Base-by-base conservation (phyloP, 2,888 invertebrate species). In the Eubasilissa splendida region DNA sequence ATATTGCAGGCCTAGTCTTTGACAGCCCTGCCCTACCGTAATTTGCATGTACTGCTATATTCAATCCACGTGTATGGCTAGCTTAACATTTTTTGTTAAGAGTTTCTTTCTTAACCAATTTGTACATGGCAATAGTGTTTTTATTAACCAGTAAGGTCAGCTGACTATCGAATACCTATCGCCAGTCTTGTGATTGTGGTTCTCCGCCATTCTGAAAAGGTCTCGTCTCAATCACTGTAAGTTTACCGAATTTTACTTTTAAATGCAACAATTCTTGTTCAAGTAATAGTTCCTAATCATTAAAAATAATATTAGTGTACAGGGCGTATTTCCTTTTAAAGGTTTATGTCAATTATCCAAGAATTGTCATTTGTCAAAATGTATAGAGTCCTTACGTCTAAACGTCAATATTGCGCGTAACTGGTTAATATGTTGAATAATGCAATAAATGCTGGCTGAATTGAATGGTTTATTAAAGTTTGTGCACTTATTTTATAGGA, bases 101-200 rank as follows among this genome's bases (percentile, higher is more conserved):
- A 80, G 53, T 14, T 54, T 63, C 75, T 77, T 65, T 76, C 79
- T 79, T 79, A 82, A 76, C 79, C 11, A 5, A 11, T 63, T 59
- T 14, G 53, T 14, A 70, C 52, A 79, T 82, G 79, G 81, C 74
- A 79, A 81, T 63, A 56, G 11, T 78, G 14, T 31, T 50, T 52
- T 54, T 22, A 86, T 80, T 84, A 68, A 22, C 22, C 22, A 76
- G 65, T 90, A 71, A 79, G 83, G 83, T 90, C 90, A 90, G 90
- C 90, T 90, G 90, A 91, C 90, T 89, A 86, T 63, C 59, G 70
- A 78, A 59, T 76, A 63, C 70, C 89, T 90, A 91, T 90, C 90
- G 89, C 88, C 88, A 89, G 90, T 90, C 90, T 90, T 90, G 90
- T 91, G 90, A 89, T 90, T 88, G 88, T 88, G 86, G 86, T 87